A percentile compares a stretch with the other conserved stretches of the same genome.
These are phyloP conservation scores for Psylliodes chrysocephalus DNA, from an alignment of 2,888 invertebrate species.

Conservation along the genomic window DNA sequence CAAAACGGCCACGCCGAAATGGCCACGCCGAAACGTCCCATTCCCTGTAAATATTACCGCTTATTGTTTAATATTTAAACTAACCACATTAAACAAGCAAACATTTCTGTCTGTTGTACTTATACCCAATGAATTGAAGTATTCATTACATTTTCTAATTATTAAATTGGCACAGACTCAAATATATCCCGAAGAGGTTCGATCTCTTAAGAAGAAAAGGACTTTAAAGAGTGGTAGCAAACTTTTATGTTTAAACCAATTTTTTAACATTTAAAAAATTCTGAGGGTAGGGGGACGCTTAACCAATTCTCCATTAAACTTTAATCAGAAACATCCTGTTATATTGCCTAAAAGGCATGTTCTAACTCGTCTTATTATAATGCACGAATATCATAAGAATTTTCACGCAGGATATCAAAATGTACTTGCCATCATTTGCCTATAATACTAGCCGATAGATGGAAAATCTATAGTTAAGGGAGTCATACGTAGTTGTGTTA, in stretches of 20 bases:
- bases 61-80: too few relatives aligned
- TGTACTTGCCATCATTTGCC: neutral
- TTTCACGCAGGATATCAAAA: neutral
- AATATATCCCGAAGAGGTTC: neutral
- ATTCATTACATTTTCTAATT: neutral
- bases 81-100: too few relatives aligned
- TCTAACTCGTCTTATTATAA: neutral
- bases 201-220: too few relatives aligned
- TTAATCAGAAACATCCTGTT: too few relatives aligned
- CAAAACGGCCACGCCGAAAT: too few relatives aligned
- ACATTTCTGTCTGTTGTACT: neutral
- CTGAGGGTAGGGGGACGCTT: neutral
- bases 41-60: too few relatives aligned
- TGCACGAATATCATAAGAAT: neutral
- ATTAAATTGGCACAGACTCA: neutral
- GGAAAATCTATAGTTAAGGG: neutral
- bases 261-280: neutral
- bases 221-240: neutral
- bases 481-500: neutral
- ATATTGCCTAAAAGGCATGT: neutral
- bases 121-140: neutral
- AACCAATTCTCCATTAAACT: slow-evolving; percentile 8
- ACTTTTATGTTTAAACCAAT: neutral
- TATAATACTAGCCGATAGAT: neutral
- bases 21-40: too few relatives aligned